Evolutionary conservation across 2,113 vertebrate genomes (phyloP).

Genomic region (Platanista minor): DNA sequence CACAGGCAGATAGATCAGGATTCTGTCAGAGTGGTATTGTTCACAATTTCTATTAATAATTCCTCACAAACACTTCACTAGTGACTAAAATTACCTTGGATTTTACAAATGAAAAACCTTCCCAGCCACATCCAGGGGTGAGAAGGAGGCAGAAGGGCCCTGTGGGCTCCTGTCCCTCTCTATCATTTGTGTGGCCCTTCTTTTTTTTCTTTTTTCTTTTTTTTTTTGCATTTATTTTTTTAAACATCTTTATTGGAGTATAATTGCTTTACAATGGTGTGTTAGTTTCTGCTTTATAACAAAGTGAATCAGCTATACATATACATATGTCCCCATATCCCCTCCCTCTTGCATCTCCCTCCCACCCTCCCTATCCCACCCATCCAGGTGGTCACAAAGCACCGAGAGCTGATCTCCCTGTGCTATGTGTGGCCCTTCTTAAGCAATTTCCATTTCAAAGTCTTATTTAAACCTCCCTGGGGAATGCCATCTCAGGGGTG

Average conservation of each 20-base stretch:
- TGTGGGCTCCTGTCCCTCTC: fast-evolving
- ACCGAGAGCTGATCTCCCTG: no score
- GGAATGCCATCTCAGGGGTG: not conserved
- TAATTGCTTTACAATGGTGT: no score
- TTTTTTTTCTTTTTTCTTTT: no score
- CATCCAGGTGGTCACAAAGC: no score
- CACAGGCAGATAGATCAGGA: not conserved
- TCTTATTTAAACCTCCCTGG: not conserved
- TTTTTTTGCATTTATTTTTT: no score
- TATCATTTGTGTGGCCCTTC: not conserved
- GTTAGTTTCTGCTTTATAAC: no score
- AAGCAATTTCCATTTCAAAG: not conserved
- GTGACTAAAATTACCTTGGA: not conserved
- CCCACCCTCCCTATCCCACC: no score
- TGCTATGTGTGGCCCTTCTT: not conserved
- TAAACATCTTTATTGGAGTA: no score
- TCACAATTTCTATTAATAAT: not conserved
- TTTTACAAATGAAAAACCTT: not conserved
- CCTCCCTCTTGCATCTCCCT: no score
- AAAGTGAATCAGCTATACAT: no score
- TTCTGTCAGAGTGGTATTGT: not conserved
- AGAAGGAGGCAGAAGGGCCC: not conserved
- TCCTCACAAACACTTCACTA: not conserved
- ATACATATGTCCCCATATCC: no score
- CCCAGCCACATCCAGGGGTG: not conserved